Base-by-base conservation (phyloP, 2,888 invertebrate genomes). In the Chromoteleia sp. region DNA sequence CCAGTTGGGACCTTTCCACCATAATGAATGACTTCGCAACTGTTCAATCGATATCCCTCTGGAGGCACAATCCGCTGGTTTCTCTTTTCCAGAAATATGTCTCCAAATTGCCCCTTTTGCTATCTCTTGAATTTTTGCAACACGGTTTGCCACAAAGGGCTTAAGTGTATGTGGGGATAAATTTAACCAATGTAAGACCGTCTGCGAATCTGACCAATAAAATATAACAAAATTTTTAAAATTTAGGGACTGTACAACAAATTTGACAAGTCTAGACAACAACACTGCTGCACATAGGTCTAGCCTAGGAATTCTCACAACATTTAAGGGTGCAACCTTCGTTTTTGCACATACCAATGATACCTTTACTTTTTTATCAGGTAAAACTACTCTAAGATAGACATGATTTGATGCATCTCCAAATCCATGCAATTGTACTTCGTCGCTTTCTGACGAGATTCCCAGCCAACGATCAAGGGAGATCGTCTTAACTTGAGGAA, bases 51-150 rank as follows among this genome's bases (percentile, higher is more conserved):
- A 30, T 63, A 84, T 58, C 2, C 77, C 82, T 12, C 84, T 17
- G 0, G 82, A 84, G 0, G 83, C 65, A 0, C 76, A 65, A 36
- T 85, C 83, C 0, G 84, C 85, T 10, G 83, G 85, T 25, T 86
- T 84, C 6, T 84, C 65, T 0, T 50, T 43, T 0, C 77, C 33
- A 0, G 67, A 52, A 0, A 84, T 71, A 17, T 83, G 67, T 68
- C 59, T 21, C 85, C 83, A 82, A 7, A 50, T n/a, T 25, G 2
- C 25, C 5, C 5, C 5, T 25, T 25, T 25, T 25, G 25, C 25
- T 25, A 25, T 25, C 5, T 25, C 25, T 5, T 25, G 2, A 25
- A 25, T 25, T 25, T 25, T 2, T 25, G 25, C 25, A 25, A 25
- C 5, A 25, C 83, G 45, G 39, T 84, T 83, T 7, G 63, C 76